These are phyloP conservation scores for Paguma larvata DNA, from an alignment of 2,797 vertebrate genomes.

Conservation along the genomic window DNA sequence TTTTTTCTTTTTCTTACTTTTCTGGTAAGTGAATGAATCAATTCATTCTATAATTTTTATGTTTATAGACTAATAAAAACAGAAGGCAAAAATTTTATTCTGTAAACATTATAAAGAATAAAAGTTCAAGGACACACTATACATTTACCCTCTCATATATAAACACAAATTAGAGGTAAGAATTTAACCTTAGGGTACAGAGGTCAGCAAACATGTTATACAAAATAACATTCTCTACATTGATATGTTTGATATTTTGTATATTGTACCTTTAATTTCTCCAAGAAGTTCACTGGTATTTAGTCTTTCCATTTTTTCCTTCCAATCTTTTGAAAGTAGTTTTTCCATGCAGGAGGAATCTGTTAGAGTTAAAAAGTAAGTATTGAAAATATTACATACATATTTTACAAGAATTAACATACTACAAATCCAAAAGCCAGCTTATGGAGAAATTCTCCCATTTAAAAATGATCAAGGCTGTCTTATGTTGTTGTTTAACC, in stretches of 20 bases:
- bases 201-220: neutral
- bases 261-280: slow-evolving; percentile 95
- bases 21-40: slow-evolving; percentile 36
- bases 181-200: neutral
- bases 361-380: slow-evolving; percentile 80
- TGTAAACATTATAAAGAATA: slow-evolving; percentile 10
- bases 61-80: neutral
- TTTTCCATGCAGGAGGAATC: slow-evolving; percentile 96
- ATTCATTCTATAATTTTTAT: slow-evolving; percentile 3
- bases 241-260: slow-evolving; percentile 54
- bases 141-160: neutral
- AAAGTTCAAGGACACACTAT: neutral
- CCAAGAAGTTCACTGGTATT: slow-evolving; percentile 95
- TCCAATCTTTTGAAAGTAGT: slow-evolving; percentile 97
- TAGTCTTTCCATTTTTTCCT: slow-evolving; percentile 95
- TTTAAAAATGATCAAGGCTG: slow-evolving; percentile 83
- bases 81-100: neutral
- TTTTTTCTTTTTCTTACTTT: neutral
- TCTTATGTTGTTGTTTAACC: slow-evolving; percentile 15
- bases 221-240: slow-evolving; percentile 17
- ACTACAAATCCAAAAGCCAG: slow-evolving; percentile 70
- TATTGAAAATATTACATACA: slow-evolving; percentile 73
- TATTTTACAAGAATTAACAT: slow-evolving; percentile 83
- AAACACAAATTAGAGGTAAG: slow-evolving; percentile 33
- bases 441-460: slow-evolving; percentile 81